phyloP scores from a whole-genome alignment of 2,113 vertebrate species.

The Chitala chitala region DNA sequence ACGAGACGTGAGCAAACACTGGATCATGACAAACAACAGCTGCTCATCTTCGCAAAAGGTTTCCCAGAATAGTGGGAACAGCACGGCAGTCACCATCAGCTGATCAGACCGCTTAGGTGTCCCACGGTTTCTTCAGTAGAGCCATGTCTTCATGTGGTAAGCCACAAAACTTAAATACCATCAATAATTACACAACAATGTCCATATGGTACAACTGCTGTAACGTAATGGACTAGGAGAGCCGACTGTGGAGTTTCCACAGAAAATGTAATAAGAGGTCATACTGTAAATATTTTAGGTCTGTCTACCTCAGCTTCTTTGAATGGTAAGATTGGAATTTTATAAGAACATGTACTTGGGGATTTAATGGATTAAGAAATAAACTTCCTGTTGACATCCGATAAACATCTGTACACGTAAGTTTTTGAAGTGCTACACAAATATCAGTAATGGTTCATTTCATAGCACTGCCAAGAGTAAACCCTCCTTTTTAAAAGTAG shows the following conservation, averaged over 20 bases:
- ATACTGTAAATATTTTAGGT: no score
- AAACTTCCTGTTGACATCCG: background rate
- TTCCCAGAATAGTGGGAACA: slow-evolving; percentile 16
- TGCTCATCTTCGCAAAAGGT: background rate
- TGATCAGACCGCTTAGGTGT: slow-evolving; percentile 7
- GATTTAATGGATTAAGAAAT: background rate
- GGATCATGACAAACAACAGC: slow-evolving; percentile 3
- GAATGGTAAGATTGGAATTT: no score
- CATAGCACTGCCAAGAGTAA: background rate
- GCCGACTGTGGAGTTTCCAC: background rate
- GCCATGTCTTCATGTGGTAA: slow-evolving; percentile 12
- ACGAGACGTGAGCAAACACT: slow-evolving; percentile 20
- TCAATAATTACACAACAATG: slow-evolving; percentile 12
- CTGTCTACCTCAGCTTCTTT: no score
- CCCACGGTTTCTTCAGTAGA: background rate
- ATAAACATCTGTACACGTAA: background rate
- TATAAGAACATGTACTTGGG: no score
- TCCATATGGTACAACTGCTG: slow-evolving; percentile 42
- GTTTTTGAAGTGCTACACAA: background rate
- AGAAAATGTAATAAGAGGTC: no score
- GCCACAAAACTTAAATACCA: background rate
- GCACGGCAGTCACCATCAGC: background rate
- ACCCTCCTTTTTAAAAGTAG: background rate
- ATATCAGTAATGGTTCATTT: slow-evolving; percentile 8
- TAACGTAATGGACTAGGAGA: slow-evolving; percentile 25